These are phyloP conservation scores for Sitobion miscanthi DNA, from an alignment of 1,140 invertebrate species.

Conservation along the genomic window DNA sequence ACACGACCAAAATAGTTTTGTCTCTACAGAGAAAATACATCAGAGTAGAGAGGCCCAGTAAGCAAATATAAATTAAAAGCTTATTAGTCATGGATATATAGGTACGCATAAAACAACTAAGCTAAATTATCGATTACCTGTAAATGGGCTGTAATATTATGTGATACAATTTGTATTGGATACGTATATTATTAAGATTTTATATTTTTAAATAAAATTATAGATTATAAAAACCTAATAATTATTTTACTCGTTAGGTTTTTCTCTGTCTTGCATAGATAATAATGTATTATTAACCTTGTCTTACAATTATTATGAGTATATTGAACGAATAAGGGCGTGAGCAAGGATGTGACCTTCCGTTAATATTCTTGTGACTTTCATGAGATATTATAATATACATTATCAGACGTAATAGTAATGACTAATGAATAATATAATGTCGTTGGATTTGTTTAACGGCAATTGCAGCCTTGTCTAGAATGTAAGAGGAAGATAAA, in stretches of 20 bases:
- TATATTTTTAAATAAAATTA: not conserved
- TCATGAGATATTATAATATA: conserved; percentile 34
- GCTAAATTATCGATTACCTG: not conserved
- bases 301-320: conserved; percentile 39
- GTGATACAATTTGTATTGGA: not conserved
- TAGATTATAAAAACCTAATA: not conserved
- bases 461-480: not conserved
- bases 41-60: not conserved
- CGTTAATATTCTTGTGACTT: conserved; percentile 49
- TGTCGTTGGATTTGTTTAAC: conserved; percentile 12
- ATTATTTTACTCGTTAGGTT: not conserved
- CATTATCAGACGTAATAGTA: conserved; percentile 20
- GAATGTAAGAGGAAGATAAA: conserved; percentile 23
- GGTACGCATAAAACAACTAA: not conserved
- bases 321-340: conserved; percentile 46
- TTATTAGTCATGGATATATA: not conserved
- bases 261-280: conserved; percentile 16
- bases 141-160: not conserved
- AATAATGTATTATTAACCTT: conserved; percentile 44
- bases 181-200: not conserved
- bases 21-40: not conserved
- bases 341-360: conserved; percentile 54
- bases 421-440: conserved; percentile 4
- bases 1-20: not conserved
- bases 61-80: not conserved